phyloP scores from a whole-genome alignment of 2,113 vertebrate genomes.

The Athene cunicularia region DNA sequence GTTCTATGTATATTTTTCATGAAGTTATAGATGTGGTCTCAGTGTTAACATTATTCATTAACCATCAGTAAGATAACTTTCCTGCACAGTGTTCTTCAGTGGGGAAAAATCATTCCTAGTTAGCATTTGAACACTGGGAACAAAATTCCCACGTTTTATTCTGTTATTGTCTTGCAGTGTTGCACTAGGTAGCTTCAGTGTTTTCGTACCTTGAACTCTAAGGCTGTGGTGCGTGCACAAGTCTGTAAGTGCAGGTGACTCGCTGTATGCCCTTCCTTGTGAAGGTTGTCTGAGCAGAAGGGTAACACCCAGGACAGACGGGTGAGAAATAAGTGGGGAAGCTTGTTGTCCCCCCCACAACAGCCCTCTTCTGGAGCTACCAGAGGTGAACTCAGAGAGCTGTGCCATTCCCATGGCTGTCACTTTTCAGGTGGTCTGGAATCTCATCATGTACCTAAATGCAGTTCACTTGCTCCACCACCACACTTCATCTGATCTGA shows the following conservation, averaged over 20 bases:
- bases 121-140: neutral
- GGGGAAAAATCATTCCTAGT: neutral
- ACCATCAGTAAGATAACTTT: neutral
- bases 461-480: neutral
- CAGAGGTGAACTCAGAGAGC: neutral
- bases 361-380: neutral
- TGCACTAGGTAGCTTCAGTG: neutral
- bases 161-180: neutral
- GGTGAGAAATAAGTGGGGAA: neutral
- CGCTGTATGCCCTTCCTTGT: neutral
- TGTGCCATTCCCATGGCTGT: neutral
- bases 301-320: neutral
- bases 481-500: neutral
- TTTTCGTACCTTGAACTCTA: neutral
- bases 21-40: neutral
- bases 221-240: neutral
- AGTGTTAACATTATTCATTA: neutral
- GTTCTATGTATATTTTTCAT: neutral
- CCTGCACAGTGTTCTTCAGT: neutral
- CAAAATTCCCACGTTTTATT: neutral
- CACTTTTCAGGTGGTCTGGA: neutral
- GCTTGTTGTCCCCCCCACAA: fast-evolving
- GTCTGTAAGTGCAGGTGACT: neutral
- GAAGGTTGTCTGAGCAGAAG: neutral
- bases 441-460: neutral